These are phyloP conservation scores for Dione juno DNA, from an alignment of 2,888 invertebrate species.

Conservation along the genomic window DNA sequence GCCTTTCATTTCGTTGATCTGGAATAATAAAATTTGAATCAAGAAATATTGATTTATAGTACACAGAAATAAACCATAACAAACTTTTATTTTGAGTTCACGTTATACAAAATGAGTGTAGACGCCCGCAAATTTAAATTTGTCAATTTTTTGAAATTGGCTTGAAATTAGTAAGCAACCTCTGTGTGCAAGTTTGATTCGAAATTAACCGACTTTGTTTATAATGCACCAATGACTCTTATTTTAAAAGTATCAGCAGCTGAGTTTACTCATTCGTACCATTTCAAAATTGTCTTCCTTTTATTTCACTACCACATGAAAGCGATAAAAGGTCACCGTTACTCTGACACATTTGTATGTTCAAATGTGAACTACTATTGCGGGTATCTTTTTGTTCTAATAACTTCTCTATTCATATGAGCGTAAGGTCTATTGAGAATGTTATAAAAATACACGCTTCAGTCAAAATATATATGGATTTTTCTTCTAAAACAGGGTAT, in stretches of 20 bases:
- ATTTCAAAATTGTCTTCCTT: constrained; percentile 7
- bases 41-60: too few species aligned
- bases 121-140: too few species aligned
- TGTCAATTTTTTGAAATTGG: too few species aligned
- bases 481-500: constrained; percentile 13
- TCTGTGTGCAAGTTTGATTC: too few species aligned
- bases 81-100: too few species aligned
- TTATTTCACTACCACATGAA: constrained; percentile 7
- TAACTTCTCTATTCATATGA: background rate
- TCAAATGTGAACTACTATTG: constrained; percentile 17
- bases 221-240: background rate
- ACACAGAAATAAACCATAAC: too few species aligned
- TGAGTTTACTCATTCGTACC: constrained; percentile 3
- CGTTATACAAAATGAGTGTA: too few species aligned
- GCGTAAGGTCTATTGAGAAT: background rate
- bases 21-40: too few species aligned
- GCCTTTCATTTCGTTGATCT: too few species aligned
- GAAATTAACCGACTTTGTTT: too few species aligned
- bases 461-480: constrained; percentile 5
- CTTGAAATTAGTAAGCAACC: too few species aligned
- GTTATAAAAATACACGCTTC: constrained; percentile 2
- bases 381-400: background rate
- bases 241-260: constrained; percentile 4
- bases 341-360: constrained; percentile 14
- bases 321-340: constrained; percentile 21